A percentile compares a stretch with the other conserved stretches of the same genome.
Conservation (phyloP, 2,797 vertebrate species). For the Huso huso region DNA sequence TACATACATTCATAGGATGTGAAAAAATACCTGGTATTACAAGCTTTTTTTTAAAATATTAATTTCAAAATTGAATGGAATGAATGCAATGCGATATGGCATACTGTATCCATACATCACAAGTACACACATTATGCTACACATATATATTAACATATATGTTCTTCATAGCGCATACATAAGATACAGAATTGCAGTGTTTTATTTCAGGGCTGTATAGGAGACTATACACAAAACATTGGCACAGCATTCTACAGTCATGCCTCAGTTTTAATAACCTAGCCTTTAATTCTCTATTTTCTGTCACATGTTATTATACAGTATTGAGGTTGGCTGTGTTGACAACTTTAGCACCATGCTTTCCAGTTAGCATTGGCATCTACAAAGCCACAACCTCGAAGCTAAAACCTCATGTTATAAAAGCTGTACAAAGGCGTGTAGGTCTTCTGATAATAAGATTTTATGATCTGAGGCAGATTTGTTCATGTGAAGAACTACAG, state of each 20-base stretch:
- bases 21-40: conserved; percentile 72
- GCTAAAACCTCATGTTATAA: neutral
- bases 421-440: conserved; percentile 22
- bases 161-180: conserved; percentile 13
- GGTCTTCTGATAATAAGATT: conserved; percentile 34
- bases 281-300: neutral
- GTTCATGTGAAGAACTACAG: conserved; percentile 29
- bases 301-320: neutral
- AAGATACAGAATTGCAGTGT: conserved; percentile 18
- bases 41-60: conserved; percentile 56
- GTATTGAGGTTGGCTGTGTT: conserved; percentile 16
- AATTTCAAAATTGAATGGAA: conserved; percentile 72
- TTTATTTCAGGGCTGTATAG: conserved; percentile 20
- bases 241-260: conserved; percentile 14
- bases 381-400: conserved; percentile 2
- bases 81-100: conserved; percentile 68
- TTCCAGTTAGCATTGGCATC: conserved; percentile 12
- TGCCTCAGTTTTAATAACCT: neutral
- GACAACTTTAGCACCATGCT: conserved; percentile 34
- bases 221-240: conserved; percentile 16
- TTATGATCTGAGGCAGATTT: conserved; percentile 40
- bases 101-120: conserved; percentile 29
- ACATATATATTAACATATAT: conserved; percentile 13
- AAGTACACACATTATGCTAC: conserved; percentile 14
- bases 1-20: conserved; percentile 97